These are phyloP conservation scores for Agapornis canus DNA, from an alignment of 2,797 vertebrate species.

Conservation along the genomic window DNA sequence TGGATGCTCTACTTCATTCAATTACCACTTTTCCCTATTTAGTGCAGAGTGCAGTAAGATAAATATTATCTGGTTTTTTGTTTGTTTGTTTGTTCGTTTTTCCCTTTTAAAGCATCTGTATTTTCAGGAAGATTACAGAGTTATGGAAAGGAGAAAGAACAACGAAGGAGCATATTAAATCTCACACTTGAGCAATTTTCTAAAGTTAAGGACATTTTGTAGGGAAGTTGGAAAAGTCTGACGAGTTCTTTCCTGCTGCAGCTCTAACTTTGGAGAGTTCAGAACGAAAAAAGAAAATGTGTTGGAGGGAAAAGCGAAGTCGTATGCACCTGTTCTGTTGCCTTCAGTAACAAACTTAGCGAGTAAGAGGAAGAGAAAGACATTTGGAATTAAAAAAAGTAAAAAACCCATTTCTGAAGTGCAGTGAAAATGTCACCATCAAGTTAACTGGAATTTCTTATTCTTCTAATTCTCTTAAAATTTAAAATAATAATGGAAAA, in stretches of 20 bases:
- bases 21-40: neutral
- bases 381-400: constrained; percentile 49
- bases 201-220: constrained; percentile 32
- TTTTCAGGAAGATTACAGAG: constrained; percentile 11
- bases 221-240: constrained; percentile 40
- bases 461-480: neutral
- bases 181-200: neutral
- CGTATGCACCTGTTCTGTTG: constrained; percentile 66
- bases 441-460: neutral
- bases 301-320: constrained; percentile 47
- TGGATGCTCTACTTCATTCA: neutral
- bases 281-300: constrained; percentile 63
- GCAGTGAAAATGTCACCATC: constrained; percentile 13
- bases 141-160: neutral
- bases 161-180: constrained; percentile 4
- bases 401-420: constrained; percentile 30
- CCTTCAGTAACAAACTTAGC: constrained; percentile 48
- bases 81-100: neutral
- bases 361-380: constrained; percentile 25
- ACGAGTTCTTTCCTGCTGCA: neutral
- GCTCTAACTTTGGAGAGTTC: constrained; percentile 32
- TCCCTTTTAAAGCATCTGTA: neutral
- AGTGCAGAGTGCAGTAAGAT: neutral
- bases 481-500: neutral
- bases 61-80: neutral